A percentile compares a stretch with the other conserved stretches of the same genome.
These are phyloP conservation scores for Sinotaia quadrata DNA, from an alignment of 2,888 invertebrate genomes.

Conservation along the genomic window DNA sequence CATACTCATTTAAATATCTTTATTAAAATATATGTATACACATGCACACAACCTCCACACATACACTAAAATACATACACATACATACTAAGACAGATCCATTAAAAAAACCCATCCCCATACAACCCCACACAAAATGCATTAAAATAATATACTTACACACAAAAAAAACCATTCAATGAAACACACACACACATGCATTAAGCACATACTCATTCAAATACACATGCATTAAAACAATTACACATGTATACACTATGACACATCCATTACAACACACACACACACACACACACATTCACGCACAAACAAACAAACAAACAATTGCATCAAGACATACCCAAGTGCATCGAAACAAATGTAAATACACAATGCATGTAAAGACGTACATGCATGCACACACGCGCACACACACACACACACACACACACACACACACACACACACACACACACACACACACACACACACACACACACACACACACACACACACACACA, in stretches of 20 bases:
- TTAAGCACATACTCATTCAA: not conserved
- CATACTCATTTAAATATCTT: too few species aligned
- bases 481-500: constrained; percentile 5
- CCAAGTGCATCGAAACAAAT: not conserved
- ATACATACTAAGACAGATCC: too few species aligned
- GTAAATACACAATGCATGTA: not conserved
- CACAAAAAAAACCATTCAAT: too few species aligned
- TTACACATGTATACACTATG: not conserved
- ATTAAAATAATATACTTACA: too few species aligned
- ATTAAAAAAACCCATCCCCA: too few species aligned
- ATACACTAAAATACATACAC: too few species aligned
- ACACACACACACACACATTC: not conserved
- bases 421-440: not conserved
- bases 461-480: not conserved
- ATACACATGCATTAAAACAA: constrained; percentile 1
- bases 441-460: not conserved
- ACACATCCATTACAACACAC: not conserved
- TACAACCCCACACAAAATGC: too few species aligned
- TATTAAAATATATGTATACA: too few species aligned
- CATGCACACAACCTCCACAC: too few species aligned
- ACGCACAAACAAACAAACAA: not conserved
- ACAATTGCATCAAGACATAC: not conserved
- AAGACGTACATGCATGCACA: not conserved
- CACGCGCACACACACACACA: not conserved
- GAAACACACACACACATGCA: not conserved